Percentiles rank a stretch among this genome's conserved stretches.
phyloP scores from a whole-genome alignment of 92 coral and sea anemone species.

The Scolanthus callimorphus region DNA sequence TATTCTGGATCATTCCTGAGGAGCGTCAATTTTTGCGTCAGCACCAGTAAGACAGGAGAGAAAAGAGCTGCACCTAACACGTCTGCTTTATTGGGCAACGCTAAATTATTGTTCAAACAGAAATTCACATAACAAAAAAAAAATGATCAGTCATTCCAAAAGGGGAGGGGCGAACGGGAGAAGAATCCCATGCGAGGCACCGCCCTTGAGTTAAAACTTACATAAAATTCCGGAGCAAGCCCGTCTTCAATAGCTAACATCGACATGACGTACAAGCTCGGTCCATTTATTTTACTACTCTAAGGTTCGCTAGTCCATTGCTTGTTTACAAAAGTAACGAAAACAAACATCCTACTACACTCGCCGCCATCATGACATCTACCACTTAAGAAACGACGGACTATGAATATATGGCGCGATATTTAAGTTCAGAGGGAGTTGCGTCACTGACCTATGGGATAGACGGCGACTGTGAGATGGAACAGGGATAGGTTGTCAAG shows the following conservation, averaged over 20 bases:
- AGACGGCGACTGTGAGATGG: not conserved
- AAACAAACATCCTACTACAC: conserved; percentile 8
- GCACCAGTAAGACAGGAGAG: not conserved
- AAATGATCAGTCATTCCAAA: too few relatives aligned
- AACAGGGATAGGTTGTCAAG: not conserved
- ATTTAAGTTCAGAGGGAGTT: conserved; percentile 4
- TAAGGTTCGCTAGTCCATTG: conserved; percentile 5
- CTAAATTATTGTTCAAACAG: too few relatives aligned
- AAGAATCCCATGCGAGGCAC: too few relatives aligned
- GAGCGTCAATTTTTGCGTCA: not conserved
- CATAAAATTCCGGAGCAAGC: conserved; percentile 2
- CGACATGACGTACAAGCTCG: conserved; percentile 12
- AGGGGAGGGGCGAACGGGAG: not conserved
- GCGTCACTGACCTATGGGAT: conserved; percentile 6
- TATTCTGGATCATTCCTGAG: too few relatives aligned
- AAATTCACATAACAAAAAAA: too few relatives aligned
- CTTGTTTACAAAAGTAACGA: not conserved
- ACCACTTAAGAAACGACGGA: conserved; percentile 4
- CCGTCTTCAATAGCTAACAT: conserved; percentile 8
- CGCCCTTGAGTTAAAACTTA: too few relatives aligned
- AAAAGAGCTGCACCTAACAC: not conserved
- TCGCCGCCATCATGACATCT: conserved; percentile 10
- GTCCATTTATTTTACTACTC: conserved; percentile 10
- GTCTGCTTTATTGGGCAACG: not conserved
- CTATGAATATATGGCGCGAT: conserved; percentile 17